These are phyloP conservation scores for Noturus placidus DNA, from an alignment of 2,113 vertebrate genomes.

Conservation along the genomic window DNA sequence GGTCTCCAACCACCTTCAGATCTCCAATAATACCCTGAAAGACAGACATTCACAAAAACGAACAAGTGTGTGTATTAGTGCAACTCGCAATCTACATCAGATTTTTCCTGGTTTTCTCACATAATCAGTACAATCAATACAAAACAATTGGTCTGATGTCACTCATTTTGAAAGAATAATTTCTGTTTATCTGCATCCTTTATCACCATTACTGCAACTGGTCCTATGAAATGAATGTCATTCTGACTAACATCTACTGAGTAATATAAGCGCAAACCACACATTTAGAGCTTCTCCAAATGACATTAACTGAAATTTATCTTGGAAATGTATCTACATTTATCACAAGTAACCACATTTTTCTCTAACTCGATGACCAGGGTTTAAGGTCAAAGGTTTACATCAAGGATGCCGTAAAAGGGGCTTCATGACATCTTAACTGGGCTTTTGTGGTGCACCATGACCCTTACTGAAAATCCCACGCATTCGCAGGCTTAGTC, in stretches of 20 bases:
- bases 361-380: neutral
- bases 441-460: constrained; percentile 49
- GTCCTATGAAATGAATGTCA: neutral
- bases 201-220: constrained; percentile 13
- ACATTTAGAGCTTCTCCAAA: constrained; percentile 10
- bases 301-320: constrained; percentile 23
- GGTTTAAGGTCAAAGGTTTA: constrained; percentile 44
- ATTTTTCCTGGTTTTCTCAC: neutral
- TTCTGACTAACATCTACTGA: constrained; percentile 1
- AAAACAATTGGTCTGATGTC: constrained; percentile 17
- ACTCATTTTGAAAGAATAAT: constrained; percentile 2
- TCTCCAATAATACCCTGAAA: constrained; percentile 85
- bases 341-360: neutral
- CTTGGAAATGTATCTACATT: neutral
- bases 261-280: neutral
- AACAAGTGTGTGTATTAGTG: neutral
- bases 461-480: constrained; percentile 29
- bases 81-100: neutral
- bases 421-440: constrained; percentile 54
- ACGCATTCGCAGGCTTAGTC: constrained; percentile 18
- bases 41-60: constrained; percentile 26
- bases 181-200: neutral
- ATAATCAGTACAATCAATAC: neutral
- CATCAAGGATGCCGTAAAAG: constrained; percentile 37
- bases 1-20: constrained; percentile 79